These are phyloP conservation scores for Griposia aprilina DNA, from an alignment of 2,888 invertebrate species.

Conservation along the genomic window DNA sequence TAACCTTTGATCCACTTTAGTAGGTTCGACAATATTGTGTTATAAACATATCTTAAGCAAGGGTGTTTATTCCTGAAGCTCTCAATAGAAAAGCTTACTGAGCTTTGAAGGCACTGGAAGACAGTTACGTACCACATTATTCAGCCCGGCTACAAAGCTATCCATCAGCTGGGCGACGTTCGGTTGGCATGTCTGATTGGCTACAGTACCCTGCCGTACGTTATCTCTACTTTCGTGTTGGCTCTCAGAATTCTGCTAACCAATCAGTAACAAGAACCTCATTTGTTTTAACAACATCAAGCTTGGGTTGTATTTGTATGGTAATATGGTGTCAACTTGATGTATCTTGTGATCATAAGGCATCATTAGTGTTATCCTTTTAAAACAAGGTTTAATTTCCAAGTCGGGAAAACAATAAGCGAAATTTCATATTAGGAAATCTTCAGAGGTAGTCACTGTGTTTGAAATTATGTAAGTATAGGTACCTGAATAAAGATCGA, in stretches of 20 bases:
- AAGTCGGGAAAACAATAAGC: neutral
- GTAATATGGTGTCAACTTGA: constrained; percentile 20
- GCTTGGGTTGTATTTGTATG: constrained; percentile 17
- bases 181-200: constrained; percentile 57
- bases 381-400: neutral
- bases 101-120: constrained; percentile 1
- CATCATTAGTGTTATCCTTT: constrained; percentile 9
- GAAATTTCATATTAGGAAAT: neutral
- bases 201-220: constrained; percentile 39
- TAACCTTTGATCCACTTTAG: neutral
- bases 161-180: constrained; percentile 53
- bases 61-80: neutral
- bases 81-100: constrained; percentile 8
- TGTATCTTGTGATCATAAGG: constrained; percentile 11
- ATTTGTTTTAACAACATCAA: constrained; percentile 39
- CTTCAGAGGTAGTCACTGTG: neutral
- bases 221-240: constrained; percentile 51
- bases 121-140: constrained; percentile 54
- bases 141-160: constrained; percentile 50
- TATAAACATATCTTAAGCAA: neutral
- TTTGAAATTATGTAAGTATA: neutral
- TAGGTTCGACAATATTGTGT: neutral
- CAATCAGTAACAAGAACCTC: constrained; percentile 47
- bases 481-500: neutral
- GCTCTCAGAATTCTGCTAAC: constrained; percentile 41